Percentiles rank a stretch among this genome's conserved stretches.
phyloP scores from a whole-genome alignment of 2,113 vertebrate species.

The Vanacampus margaritifer region DNA sequence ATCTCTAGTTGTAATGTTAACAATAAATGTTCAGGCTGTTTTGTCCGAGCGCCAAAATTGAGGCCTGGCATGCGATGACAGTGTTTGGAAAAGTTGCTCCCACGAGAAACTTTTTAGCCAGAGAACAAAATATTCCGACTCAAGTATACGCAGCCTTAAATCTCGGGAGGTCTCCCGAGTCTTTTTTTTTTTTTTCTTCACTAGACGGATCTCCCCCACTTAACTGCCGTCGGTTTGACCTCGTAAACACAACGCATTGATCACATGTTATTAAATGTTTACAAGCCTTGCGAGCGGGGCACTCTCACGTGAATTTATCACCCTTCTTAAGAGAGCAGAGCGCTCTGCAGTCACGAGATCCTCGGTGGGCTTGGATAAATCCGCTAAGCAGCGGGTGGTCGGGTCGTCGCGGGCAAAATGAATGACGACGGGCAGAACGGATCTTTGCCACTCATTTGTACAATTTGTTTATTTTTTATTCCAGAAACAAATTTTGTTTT shows the following conservation, averaged over 20 bases:
- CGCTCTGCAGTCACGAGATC: not conserved
- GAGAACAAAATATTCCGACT: not conserved
- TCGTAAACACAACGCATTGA: constrained; percentile 19
- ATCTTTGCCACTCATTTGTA: not conserved
- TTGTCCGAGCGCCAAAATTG: too few relatives aligned
- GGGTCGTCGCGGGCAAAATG: not conserved
- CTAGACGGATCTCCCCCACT: not conserved
- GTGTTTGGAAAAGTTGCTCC: not conserved
- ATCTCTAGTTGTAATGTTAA: too few relatives aligned
- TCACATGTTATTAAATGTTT: constrained; percentile 43
- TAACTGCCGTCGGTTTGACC: constrained; percentile 19
- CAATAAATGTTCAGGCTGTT: too few relatives aligned
- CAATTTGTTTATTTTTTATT: too few relatives aligned
- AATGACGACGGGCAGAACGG: not conserved
- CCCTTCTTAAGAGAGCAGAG: constrained; percentile 13
- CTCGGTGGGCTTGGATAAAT: not conserved
- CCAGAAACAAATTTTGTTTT: too few relatives aligned
- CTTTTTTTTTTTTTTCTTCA: not conserved
- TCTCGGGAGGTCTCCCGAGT: not conserved
- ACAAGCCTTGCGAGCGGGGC: constrained; percentile 7
- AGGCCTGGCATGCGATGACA: not conserved
- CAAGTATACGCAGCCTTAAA: not conserved
- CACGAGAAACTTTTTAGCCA: too few relatives aligned
- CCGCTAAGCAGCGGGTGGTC: not conserved
- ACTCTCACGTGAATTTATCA: constrained; percentile 17